Evolutionary conservation across 1,140 invertebrate genomes (phyloP).

Genomic region (Zeugodacus cucurbitae): DNA sequence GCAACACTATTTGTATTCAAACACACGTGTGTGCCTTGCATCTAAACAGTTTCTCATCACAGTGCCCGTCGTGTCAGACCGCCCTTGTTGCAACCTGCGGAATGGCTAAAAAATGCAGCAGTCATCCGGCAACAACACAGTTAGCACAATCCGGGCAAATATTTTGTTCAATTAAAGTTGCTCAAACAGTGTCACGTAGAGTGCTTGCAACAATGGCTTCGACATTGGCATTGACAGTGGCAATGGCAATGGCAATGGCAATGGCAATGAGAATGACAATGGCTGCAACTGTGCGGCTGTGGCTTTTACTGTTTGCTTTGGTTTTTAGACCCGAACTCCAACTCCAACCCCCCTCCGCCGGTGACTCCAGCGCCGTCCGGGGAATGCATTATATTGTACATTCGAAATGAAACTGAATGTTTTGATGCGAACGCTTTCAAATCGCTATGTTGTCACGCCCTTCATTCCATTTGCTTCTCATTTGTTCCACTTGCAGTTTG

Average conservation of each 20-base stretch:
- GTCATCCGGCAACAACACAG: constrained; percentile 20
- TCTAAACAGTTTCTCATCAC: not conserved
- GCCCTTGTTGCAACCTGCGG: not conserved
- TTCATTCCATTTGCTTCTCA: not conserved
- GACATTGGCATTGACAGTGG: not conserved
- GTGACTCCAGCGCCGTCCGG: not conserved
- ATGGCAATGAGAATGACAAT: constrained; percentile 17
- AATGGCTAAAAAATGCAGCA: not conserved
- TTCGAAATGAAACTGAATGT: constrained; percentile 33
- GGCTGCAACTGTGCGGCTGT: not conserved
- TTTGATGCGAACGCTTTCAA: not conserved
- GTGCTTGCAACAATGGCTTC: constrained; percentile 5
- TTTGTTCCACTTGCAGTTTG: not conserved
- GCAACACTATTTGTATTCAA: not conserved
- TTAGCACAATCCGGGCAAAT: constrained; percentile 21
- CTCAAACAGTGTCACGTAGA: constrained; percentile 32
- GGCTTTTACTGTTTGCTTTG: not conserved
- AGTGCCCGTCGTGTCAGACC: too few relatives aligned
- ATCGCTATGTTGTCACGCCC: not conserved
- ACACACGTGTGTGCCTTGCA: not conserved
- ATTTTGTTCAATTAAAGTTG: constrained; percentile 36
- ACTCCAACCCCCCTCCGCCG: not conserved
- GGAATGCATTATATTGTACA: not conserved
- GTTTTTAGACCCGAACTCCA: not conserved
- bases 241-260: not conserved